Evolutionary conservation across 2,113 vertebrate species (phyloP), one percentile per base, ranked within the genome.

Genomic region (Sylvicapra grimmia): DNA sequence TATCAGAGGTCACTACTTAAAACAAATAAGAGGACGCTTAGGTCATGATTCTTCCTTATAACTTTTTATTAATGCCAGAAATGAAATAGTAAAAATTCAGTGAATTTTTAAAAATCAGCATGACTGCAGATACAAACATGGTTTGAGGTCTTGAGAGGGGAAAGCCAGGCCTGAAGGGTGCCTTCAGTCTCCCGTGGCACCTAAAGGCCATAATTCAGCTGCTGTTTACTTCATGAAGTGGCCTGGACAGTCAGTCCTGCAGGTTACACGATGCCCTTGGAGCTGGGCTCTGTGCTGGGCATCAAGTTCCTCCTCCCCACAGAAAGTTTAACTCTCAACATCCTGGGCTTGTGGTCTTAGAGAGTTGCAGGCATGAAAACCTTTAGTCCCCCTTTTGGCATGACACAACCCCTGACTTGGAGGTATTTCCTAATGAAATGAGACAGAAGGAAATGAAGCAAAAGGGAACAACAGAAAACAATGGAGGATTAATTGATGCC

Each of bases 61-160:
- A 89, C 54, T 93, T 98, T 98, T 98, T 97, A 98, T 97, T 98
- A 93, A 96, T 83, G 80, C 94, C 85, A 95, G 40, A 97, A 95
- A 89, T 51, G 3, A 96, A 92, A 91, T 23, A 84, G 51, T 77
- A 89, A 51, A 84, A 92, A 86, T 49, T 92, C 75, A 96, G 59
- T 29, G 44, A 94, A 63, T 40, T 51, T 75, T 75, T 54, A 40
- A 58, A 95, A 89, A 25, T 88, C 90, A 9, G 53, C 53, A 18
- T 25, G 15, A 65, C 56, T 83, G 23, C 94, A 21, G 15, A 90
- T 90, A 91, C 63, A 95, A 63, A 75, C 15, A 77, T 19, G 44
- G 44, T 89, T 53, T 40, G 10, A n/a, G 40, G 93, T 61, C 86
- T 31, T 91, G 40, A 63, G 61, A 86, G 18, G 82, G 75, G 47